Evolutionary conservation across 2,888 invertebrate genomes (phyloP).

Genomic region (Tanaodytes sp.): DNA sequence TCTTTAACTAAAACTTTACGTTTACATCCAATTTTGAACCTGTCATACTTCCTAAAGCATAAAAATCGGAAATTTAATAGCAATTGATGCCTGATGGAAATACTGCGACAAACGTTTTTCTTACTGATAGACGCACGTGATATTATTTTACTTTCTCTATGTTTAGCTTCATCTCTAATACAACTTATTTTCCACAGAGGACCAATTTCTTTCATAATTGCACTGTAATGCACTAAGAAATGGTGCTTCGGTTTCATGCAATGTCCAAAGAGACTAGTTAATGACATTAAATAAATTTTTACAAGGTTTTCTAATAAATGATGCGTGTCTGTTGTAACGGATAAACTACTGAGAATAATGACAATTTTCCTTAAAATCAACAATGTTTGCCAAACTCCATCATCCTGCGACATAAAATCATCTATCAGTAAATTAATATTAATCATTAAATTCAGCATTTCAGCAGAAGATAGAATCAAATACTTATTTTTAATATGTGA

Average conservation of each 20-base stretch:
- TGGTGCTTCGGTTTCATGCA: constrained; percentile 48
- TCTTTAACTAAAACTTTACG: neutral
- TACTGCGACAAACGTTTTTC: neutral
- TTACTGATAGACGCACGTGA: neutral
- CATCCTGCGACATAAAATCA: constrained; percentile 15
- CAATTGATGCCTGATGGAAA: constrained; percentile 2
- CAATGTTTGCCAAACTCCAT: constrained; percentile 19
- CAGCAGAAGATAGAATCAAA: constrained; percentile 45
- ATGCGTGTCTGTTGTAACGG: constrained; percentile 17
- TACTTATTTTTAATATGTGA: constrained; percentile 26
- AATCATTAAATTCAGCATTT: constrained; percentile 33
- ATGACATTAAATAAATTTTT: constrained; percentile 6
- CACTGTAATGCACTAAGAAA: constrained; percentile 37
- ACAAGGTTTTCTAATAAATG: constrained; percentile 33
- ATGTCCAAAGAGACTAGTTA: neutral
- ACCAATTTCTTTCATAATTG: constrained; percentile 36
- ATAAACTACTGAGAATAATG: constrained; percentile 4
- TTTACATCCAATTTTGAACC: neutral
- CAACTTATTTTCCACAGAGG: constrained; percentile 39
- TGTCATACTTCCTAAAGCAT: neutral
- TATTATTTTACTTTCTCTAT: neutral
- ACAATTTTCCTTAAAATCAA: constrained; percentile 28
- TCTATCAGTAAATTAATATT: constrained; percentile 33
- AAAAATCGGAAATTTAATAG: neutral
- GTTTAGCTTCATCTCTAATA: constrained; percentile 7